These are phyloP conservation scores for Xenops minutus DNA, from an alignment of 2,797 vertebrate species.

Conservation along the genomic window DNA sequence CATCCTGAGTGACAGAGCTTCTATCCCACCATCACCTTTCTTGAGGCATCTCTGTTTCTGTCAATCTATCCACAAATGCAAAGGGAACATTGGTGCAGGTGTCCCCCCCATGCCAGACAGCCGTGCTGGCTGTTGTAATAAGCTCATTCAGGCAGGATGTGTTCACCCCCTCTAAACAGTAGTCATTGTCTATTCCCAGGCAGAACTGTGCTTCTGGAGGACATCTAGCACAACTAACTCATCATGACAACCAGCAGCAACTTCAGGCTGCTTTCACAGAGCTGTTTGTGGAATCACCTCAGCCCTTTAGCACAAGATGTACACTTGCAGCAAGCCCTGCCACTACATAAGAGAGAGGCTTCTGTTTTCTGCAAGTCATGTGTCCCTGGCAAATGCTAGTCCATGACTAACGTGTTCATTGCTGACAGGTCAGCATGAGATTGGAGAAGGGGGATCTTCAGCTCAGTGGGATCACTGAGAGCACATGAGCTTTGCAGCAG, in stretches of 20 bases:
- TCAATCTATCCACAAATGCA: not conserved
- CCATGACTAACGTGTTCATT: not conserved
- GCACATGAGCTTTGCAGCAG: not conserved
- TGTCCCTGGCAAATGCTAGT: not conserved
- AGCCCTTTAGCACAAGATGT: constrained; percentile 13
- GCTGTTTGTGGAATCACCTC: constrained; percentile 34
- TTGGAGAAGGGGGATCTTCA: not conserved
- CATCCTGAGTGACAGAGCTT: not conserved
- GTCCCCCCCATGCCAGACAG: not conserved
- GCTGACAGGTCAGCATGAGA: not conserved
- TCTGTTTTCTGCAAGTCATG: accelerated
- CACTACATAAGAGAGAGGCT: not conserved
- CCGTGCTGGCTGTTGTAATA: not conserved
- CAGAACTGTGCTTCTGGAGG: constrained; percentile 6
- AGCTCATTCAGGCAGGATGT: not conserved
- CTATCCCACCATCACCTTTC: not conserved
- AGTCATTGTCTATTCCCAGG: constrained; percentile 17
- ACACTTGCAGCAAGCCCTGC: not conserved
- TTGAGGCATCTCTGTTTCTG: not conserved
- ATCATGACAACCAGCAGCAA: constrained; percentile 58
- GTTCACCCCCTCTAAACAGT: not conserved
- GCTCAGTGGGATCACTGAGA: not conserved
- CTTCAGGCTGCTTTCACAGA: constrained; percentile 42
- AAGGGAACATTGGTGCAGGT: not conserved
- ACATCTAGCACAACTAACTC: constrained; percentile 57